Percentiles rank a stretch among this genome's conserved stretches.
These are phyloP conservation scores for Pocota personata DNA, from an alignment of 2,888 invertebrate species.

Conservation along the genomic window DNA sequence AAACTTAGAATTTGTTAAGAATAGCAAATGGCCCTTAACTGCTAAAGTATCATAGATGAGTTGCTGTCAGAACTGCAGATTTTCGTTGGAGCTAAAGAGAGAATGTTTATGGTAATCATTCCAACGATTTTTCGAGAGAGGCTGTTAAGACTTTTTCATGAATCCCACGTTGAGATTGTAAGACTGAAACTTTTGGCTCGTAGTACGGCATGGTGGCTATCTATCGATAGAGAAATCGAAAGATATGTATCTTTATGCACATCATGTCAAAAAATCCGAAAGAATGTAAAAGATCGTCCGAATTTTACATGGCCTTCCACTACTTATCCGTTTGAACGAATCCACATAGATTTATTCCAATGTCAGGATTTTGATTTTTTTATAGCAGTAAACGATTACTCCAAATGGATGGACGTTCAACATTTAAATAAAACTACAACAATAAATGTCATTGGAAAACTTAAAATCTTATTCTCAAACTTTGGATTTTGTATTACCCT, in stretches of 20 bases:
- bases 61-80: not conserved
- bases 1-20: not conserved
- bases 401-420: slow-evolving; percentile 1
- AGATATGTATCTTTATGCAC: not conserved
- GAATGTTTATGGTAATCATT: not conserved
- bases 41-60: not conserved
- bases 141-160: not conserved
- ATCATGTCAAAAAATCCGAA: not conserved
- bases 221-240: too few relatives aligned
- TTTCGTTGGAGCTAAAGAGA: not conserved
- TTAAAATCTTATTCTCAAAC: not conserved
- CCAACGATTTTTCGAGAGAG: not conserved
- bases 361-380: not conserved
- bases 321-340: not conserved
- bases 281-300: not conserved
- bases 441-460: not conserved
- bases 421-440: not conserved
- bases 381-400: not conserved
- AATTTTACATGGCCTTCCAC: not conserved
- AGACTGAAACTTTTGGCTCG: not conserved
- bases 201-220: too few relatives aligned
- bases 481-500: slow-evolving; percentile 5
- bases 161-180: not conserved
- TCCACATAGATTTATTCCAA: not conserved
- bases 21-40: not conserved